phyloP scores from a whole-genome alignment of 1,140 invertebrate species.

The Myzus persicae region DNA sequence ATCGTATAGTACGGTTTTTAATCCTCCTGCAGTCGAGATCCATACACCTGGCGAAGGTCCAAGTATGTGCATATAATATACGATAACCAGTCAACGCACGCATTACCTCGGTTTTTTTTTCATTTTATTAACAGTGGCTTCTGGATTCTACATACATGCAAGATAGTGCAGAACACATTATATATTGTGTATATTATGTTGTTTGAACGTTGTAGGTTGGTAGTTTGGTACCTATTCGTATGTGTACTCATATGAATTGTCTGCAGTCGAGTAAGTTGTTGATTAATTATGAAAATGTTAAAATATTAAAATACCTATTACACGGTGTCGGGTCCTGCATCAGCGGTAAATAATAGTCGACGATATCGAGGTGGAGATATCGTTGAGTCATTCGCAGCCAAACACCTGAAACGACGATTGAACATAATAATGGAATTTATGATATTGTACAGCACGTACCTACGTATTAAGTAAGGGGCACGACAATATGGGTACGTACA shows the following conservation, averaged over 20 bases:
- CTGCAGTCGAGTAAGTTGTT: not conserved
- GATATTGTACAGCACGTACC: not conserved
- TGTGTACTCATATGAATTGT: too few species aligned
- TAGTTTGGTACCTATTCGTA: not conserved
- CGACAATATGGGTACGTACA: not conserved
- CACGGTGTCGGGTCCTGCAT: not conserved
- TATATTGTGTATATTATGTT: not conserved
- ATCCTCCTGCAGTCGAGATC: not conserved
- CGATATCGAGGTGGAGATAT: not conserved
- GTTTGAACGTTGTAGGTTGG: not conserved
- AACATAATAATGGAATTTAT: not conserved
- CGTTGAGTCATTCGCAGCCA: not conserved
- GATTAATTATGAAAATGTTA: not conserved
- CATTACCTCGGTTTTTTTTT: not conserved
- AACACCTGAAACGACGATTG: not conserved
- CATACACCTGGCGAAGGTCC: not conserved
- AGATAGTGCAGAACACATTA: too few species aligned
- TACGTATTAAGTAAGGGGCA: not conserved
- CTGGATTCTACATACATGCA: not conserved
- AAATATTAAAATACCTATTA: not conserved
- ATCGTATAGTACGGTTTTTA: not conserved
- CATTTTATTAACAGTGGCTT: not conserved
- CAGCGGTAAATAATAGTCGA: not conserved
- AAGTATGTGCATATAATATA: slow-evolving; percentile 1
- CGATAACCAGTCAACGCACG: not conserved